phyloP scores from a whole-genome alignment of 2,113 vertebrate genomes.

The Dipodomys merriami region DNA sequence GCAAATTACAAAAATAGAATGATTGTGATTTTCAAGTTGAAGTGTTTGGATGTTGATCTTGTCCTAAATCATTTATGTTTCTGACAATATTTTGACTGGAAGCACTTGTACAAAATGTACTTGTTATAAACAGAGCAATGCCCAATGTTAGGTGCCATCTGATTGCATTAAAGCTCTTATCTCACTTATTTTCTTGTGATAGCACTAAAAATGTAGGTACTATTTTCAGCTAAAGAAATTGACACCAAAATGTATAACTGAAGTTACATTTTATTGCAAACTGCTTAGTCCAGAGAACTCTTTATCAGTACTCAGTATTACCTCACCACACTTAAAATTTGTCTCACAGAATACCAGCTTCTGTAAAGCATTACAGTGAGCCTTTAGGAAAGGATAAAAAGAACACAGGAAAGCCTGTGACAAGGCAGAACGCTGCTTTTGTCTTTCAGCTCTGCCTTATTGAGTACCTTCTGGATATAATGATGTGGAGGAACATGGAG shows the following conservation, averaged over 20 bases:
- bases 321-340: not conserved
- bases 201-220: not conserved
- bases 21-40: not conserved
- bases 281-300: not conserved
- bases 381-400: not conserved
- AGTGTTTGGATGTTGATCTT: not conserved
- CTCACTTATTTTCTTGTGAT: not conserved
- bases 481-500: not conserved
- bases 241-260: not conserved
- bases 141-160: not conserved
- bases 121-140: not conserved
- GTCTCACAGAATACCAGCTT: not conserved
- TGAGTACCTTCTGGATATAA: too few relatives aligned
- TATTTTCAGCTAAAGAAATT: not conserved
- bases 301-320: not conserved
- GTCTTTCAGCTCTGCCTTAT: not conserved
- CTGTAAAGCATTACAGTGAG: not conserved
- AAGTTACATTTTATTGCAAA: not conserved
- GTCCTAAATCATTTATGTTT: not conserved
- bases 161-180: not conserved
- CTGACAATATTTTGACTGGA: not conserved
- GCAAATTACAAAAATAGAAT: not conserved
- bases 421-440: not conserved
- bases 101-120: not conserved
- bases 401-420: not conserved